phyloP scores from a whole-genome alignment of 2,113 vertebrate genomes.

The Boulengeromyrus knoepffleri region DNA sequence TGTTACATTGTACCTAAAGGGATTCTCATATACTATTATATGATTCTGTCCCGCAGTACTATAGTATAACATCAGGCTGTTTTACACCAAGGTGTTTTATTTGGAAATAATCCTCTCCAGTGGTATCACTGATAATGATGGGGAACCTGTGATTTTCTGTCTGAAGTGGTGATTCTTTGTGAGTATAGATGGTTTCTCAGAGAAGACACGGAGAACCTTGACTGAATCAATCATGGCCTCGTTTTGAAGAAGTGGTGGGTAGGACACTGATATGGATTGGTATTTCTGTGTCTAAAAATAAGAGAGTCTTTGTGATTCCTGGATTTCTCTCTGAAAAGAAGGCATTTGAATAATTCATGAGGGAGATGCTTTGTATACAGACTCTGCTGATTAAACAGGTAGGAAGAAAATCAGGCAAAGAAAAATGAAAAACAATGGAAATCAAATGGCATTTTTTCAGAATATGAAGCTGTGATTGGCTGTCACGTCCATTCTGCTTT shows the following conservation, averaged over 20 bases:
- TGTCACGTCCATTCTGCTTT: background rate
- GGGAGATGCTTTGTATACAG: conserved; percentile 45
- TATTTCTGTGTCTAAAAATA: conserved; percentile 29
- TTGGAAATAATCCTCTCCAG: background rate
- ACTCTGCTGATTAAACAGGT: conserved; percentile 45
- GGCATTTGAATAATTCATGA: conserved; percentile 58
- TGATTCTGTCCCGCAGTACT: background rate
- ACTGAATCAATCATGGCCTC: conserved; percentile 4
- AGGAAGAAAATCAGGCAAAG: conserved; percentile 24
- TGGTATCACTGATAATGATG: background rate
- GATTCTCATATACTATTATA: background rate
- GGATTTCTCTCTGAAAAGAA: conserved; percentile 49
- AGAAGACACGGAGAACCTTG: background rate
- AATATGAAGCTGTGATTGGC: background rate
- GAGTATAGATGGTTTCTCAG: background rate
- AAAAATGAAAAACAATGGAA: conserved; percentile 30
- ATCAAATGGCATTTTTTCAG: background rate
- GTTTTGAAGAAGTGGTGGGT: conserved; percentile 15
- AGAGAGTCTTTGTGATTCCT: conserved; percentile 47
- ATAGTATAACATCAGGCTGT: background rate
- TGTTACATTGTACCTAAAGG: background rate
- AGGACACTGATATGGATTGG: conserved; percentile 28
- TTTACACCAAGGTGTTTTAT: background rate
- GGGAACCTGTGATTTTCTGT: background rate
- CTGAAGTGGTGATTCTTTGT: background rate